phyloP scores from a whole-genome alignment of 2,888 invertebrate genomes.

The Watsonalla cultraria region DNA sequence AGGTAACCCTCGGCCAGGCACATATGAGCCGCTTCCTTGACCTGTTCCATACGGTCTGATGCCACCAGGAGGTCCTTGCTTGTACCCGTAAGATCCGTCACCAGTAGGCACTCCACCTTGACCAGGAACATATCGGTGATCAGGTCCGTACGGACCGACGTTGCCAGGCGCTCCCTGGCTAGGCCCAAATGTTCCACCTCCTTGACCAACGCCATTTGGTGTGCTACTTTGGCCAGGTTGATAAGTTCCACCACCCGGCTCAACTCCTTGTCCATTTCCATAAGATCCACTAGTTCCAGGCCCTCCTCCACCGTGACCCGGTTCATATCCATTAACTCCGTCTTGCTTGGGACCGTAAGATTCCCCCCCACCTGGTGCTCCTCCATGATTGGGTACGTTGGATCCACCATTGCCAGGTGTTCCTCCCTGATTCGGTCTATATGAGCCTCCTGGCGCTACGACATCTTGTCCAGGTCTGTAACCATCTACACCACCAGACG shows the following conservation, averaged over 20 bases:
- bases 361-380: constrained; percentile 8
- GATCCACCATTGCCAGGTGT: not conserved
- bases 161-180: not conserved
- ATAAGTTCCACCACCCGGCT: constrained; percentile 2
- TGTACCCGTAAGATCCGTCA: not conserved
- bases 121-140: not conserved
- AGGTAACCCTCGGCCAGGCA: not conserved
- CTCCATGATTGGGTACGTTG: constrained; percentile 1
- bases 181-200: too few relatives aligned
- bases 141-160: not conserved
- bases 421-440: constrained; percentile 2
- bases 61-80: not conserved
- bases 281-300: constrained; percentile 6
- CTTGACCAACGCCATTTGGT: not conserved
- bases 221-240: constrained; percentile 1
- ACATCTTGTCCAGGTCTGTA: constrained; percentile 10
- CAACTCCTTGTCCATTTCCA: constrained; percentile 6
- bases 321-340: constrained; percentile 4
- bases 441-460: not conserved
- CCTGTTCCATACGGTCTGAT: too few relatives aligned
- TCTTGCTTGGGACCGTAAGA: constrained; percentile 17
- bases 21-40: not conserved
- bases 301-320: constrained; percentile 2
- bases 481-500: not conserved
- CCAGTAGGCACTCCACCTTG: not conserved